Evolutionary conservation across 2,888 invertebrate species (phyloP).

Genomic region (Drosophila macrothrix): DNA sequence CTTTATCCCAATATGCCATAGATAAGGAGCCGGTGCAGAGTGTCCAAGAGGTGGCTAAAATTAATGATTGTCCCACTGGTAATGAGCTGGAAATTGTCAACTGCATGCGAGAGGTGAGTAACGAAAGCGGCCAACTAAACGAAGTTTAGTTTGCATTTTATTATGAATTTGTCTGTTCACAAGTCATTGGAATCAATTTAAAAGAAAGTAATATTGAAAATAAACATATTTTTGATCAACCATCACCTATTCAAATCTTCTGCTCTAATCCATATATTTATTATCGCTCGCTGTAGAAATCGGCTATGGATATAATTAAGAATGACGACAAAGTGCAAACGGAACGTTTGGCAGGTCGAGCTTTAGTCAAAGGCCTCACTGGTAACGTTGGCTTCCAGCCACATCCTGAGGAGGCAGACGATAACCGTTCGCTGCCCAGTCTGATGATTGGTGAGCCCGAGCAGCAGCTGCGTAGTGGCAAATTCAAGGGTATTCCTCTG

Average conservation of each 20-base stretch:
- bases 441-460: constrained; percentile 88
- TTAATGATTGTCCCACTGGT: constrained; percentile 88
- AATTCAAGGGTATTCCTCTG: constrained; percentile 88
- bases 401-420: constrained; percentile 89
- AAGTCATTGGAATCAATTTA: background rate
- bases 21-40: constrained; percentile 88
- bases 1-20: constrained; percentile 90
- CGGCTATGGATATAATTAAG: constrained; percentile 82
- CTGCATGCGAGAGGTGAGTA: constrained; percentile 87
- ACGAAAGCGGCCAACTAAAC: too few species aligned
- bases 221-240: background rate
- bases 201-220: background rate
- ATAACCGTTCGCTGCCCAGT: constrained; percentile 89
- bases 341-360: constrained; percentile 86
- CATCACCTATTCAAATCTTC: background rate
- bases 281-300: constrained; percentile 65
- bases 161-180: background rate
- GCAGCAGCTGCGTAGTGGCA: constrained; percentile 87
- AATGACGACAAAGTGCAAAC: constrained; percentile 87
- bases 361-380: constrained; percentile 88
- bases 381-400: constrained; percentile 88
- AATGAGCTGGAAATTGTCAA: constrained; percentile 87
- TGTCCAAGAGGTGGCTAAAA: constrained; percentile 87
- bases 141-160: constrained; percentile 6
- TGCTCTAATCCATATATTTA: background rate